Evolutionary conservation across 2,888 invertebrate species (phyloP), one percentile per base, ranked within the genome.

Genomic region (Copidosoma aretas): DNA sequence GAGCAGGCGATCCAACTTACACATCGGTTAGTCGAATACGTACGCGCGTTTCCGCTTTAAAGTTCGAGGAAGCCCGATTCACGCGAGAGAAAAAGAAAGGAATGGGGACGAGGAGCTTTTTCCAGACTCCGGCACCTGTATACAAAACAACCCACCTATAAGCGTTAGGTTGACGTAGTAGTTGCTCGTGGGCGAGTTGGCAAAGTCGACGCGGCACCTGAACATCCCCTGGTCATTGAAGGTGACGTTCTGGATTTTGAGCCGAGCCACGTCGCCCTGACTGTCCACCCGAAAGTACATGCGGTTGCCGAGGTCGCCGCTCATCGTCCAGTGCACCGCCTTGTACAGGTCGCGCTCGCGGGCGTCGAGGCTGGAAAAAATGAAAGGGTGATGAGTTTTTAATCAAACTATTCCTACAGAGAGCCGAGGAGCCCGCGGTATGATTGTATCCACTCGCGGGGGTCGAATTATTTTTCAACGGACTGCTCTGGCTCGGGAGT

Each of bases 171-270:
- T 94, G 79, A 94, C 91, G 79, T 90, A 88, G 79, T 91, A 93
- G 84, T 95, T 95, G 78, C 92, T 89, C 0, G 95, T 95, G 0
- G 95, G 95, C 0, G 94, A 93, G 84, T 94, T 91, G 71, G 91
- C 89, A 81, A 94, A 96, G 86, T 96, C 95, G 74, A 95, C 92
- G 75, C 95, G 87, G 83, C 95, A 95, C 67, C 95, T 87, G 83
- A 94, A 96, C 52, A 93, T 85, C 3, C 95, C 95, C 76, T 93
- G 93, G 78, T 95, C 95, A 32, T 88, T 87, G 54, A 87, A 84
- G 67, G 88, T 88, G 68, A 93, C 91, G 77, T 90, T 89, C 78
- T 90, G 89, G 75, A 94, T 89, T 74, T 90, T 89, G 56, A 94
- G 86, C 75, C 91, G 90, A 10, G 93, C 91, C 1, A 49, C 17